Base-by-base conservation (phyloP, 2,888 invertebrate species). In the Campoplex capitator region DNA sequence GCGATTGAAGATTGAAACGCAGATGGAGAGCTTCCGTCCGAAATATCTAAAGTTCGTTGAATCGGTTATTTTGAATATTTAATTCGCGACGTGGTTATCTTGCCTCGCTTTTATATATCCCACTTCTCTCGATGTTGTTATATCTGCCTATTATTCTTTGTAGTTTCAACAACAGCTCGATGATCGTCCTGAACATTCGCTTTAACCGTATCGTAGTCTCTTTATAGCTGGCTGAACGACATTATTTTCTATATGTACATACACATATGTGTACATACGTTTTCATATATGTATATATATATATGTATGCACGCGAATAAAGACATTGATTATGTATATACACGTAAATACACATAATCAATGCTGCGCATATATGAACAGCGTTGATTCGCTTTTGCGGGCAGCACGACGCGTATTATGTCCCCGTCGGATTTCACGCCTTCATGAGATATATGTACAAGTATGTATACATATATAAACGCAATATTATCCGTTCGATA, bases 401-500 rank as follows among this genome's bases (percentile, higher is more conserved):
- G 68, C 75, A 62, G 35, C 70, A 54, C 74, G 79, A 75, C 78
- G 83, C 79, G 86, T 74, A 54, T 74, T 73, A 73, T 83, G 81
- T 76, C 76, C 65, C 79, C 74, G 74, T 68, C 83, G 85, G 82
- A 83, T 79, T 83, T 86, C 83, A 51, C 74, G 83, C 83, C 54
- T 83, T 68, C 48, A 56, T 71, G 35, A 77, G 62, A 62, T 42
- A 75, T 28, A 23, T 23, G 42, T 65, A 65, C 45, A 48, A 0
- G 38, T 35, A 65, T 76, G 51, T 35, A 51, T 42, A 62, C 58
- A 70, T 67, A 67, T 77, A 65, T 45, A 45, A 58, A 51, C 45
- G 51, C 23, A 73, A 45, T 74, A 85, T 71, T 86, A 83, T 83
- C 78, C 78, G 86, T 83, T 86, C 86, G 86, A 86, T 86, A 86